These are phyloP conservation scores for Ametastegia equiseti DNA, from an alignment of 2,888 invertebrate species.

Conservation along the genomic window DNA sequence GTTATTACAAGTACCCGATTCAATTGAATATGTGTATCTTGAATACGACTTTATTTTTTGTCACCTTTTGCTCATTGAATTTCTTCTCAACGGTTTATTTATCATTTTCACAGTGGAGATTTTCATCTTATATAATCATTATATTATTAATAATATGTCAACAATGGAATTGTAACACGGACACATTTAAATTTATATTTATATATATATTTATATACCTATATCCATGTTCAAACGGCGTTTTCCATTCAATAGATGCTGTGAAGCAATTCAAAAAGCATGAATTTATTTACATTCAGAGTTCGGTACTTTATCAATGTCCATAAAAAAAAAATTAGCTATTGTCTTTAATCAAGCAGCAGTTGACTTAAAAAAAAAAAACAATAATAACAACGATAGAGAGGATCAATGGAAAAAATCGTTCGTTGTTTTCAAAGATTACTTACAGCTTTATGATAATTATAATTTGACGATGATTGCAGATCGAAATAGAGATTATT, in stretches of 20 bases:
- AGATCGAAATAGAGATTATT: constrained; percentile 6
- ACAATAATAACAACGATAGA: not conserved
- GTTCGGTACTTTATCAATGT: not conserved
- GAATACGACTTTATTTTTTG: not conserved
- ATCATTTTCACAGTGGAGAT: not conserved
- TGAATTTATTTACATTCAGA: constrained; percentile 16
- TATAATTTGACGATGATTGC: not conserved
- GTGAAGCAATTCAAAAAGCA: not conserved
- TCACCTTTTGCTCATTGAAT: not conserved
- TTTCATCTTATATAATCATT: not conserved
- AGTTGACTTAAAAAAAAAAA: not conserved
- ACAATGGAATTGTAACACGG: constrained; percentile 35
- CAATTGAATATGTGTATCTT: not conserved
- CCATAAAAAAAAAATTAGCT: not conserved
- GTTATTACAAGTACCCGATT: not conserved
- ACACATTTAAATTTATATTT: constrained; percentile 14
- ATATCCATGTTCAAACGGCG: constrained; percentile 14
- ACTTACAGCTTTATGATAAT: not conserved
- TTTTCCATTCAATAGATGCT: constrained; percentile 11
- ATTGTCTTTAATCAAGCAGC: not conserved
- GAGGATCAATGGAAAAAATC: not conserved
- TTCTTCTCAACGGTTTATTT: not conserved
- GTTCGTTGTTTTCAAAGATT: not conserved
- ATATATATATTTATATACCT: constrained; percentile 1
- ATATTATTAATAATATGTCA: constrained; percentile 16